These are phyloP conservation scores for Eucera pruinosa DNA, from an alignment of 2,888 invertebrate species.

Conservation along the genomic window DNA sequence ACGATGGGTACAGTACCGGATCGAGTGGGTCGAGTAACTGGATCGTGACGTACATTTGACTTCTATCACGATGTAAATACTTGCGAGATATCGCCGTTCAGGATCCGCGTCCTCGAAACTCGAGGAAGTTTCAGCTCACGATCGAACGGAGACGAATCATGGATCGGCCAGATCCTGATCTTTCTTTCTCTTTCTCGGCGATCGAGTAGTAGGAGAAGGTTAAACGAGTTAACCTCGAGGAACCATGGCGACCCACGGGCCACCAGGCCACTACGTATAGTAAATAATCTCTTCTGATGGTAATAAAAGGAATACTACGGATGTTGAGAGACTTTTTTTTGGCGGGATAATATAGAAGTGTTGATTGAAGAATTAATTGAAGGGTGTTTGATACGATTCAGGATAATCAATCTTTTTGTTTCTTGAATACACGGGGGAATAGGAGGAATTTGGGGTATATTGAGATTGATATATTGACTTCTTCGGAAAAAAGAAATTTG, in stretches of 20 bases:
- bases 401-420: no score
- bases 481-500: no score
- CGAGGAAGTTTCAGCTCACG: constrained; percentile 15
- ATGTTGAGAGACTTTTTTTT: neutral
- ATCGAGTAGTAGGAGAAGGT: constrained; percentile 66
- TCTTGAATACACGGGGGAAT: no score
- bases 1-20: constrained; percentile 15
- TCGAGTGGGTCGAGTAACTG: constrained; percentile 69
- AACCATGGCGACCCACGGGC: constrained; percentile 67
- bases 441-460: no score
- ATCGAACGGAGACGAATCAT: constrained; percentile 39
- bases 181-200: neutral
- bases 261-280: constrained; percentile 58
- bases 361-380: no score
- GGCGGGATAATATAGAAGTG: neutral
- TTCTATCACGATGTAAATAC: constrained; percentile 44
- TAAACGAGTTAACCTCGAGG: constrained; percentile 79
- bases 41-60: constrained; percentile 64
- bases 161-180: constrained; percentile 16
- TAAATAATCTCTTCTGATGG: constrained; percentile 69
- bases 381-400: no score
- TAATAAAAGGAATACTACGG: constrained; percentile 38
- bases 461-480: no score
- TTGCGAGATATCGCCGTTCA: constrained; percentile 33
- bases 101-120: constrained; percentile 38